Base-by-base conservation (phyloP, 1,140 invertebrate species). In the Centruroides vittatus region DNA sequence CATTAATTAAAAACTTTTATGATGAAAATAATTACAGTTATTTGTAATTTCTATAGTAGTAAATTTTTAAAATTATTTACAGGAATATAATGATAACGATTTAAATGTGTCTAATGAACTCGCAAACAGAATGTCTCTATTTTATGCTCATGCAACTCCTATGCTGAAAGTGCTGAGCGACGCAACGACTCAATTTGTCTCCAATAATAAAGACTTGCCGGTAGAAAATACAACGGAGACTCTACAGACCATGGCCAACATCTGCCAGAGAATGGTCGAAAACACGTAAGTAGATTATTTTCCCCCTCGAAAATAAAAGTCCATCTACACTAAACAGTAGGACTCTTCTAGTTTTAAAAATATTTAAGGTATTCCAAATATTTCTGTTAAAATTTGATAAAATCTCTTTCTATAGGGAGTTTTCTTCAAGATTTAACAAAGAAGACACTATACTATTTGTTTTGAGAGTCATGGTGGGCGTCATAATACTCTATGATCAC, bases 401-500 rank as follows among this genome's bases (percentile, higher is more conserved):
- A 23, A 23, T 23, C 23, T 23, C 23, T 61, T 73, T 70, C 72
- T 73, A 1, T 75, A 93, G 89, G 57, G 87, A 88, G 76, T 81
- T 93, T 57, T 81, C 88, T 67, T 84, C 86, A 51, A 84, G 92
- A 71, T 92, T 94, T 74, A 84, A 88, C 72, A 82, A 85, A 13
- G 88, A 90, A 70, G 89, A 93, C 70, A 95, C 91, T 5, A 85
- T 90, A 61, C 78, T 93, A 53, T 86, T 96, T 67, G 90, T 94
- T 54, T 75, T 95, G 35, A 83, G 93, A 69, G 93, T 96, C 12
- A 95, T 97, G 91, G 92, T 95, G 9, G 92, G 91, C 10, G 81
- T 94, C 46, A 89, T 97, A 60, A 95, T 97, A 71, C 81, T 97
- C 5, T 95, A 93, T 75, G 92, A 95, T 74, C 91, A 94, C 78